phyloP scores from a whole-genome alignment of 2,888 invertebrate genomes.

The Chrysomela aeneicollis region DNA sequence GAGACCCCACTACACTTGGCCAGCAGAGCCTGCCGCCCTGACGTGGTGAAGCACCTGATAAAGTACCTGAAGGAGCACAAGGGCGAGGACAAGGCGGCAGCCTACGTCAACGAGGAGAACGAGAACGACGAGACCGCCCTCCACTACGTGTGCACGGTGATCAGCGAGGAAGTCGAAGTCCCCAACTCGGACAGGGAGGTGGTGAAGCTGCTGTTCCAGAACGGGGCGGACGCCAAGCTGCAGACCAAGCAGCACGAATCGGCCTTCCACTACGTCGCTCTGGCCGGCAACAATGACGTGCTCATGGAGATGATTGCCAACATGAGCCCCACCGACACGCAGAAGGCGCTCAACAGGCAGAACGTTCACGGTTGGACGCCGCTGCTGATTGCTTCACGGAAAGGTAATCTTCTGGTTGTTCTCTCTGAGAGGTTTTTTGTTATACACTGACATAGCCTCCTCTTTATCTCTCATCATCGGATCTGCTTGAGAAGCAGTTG shows the following conservation, averaged over 20 bases:
- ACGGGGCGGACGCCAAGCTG: constrained; percentile 88
- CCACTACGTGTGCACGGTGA: constrained; percentile 93
- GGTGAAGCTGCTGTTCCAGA: constrained; percentile 86
- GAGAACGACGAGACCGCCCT: constrained; percentile 93
- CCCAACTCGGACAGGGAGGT: constrained; percentile 85
- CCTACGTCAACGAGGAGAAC: constrained; percentile 87
- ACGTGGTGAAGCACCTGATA: constrained; percentile 87
- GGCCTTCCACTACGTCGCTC: constrained; percentile 93
- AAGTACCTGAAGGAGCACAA: constrained; percentile 80
- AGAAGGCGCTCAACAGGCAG: constrained; percentile 93
- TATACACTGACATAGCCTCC: too few relatives aligned
- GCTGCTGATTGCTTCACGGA: constrained; percentile 92
- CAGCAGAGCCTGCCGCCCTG: constrained; percentile 83
- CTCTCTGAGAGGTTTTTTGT: too few relatives aligned
- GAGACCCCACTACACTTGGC: constrained; percentile 97
- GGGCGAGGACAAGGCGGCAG: constrained; percentile 80
- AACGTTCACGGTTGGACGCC: constrained; percentile 97
- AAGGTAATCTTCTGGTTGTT: too few relatives aligned
- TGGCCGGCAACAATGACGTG: constrained; percentile 95
- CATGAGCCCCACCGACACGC: constrained; percentile 89
- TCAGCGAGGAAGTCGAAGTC: constrained; percentile 74
- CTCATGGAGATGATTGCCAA: constrained; percentile 92
- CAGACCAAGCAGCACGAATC: constrained; percentile 91
- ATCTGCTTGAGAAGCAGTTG: too few relatives aligned
- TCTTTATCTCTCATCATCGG: too few relatives aligned